These are phyloP conservation scores for Ectropis crepuscularia DNA, from an alignment of 2,888 invertebrate species.

Conservation along the genomic window DNA sequence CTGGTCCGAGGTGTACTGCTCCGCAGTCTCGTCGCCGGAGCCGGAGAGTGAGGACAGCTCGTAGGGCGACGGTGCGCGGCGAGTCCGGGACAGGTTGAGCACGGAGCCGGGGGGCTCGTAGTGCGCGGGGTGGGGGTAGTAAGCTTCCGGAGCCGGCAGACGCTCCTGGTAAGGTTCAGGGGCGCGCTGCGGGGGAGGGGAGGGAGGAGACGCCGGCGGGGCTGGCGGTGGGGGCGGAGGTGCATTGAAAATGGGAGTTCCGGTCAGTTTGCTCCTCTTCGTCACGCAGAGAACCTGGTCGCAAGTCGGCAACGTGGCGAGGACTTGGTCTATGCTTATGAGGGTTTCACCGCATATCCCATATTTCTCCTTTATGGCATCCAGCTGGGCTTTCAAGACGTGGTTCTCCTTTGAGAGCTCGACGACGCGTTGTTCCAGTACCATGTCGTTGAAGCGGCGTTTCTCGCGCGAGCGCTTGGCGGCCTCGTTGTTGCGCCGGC, in stretches of 20 bases:
- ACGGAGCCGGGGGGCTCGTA: slow-evolving; percentile 87
- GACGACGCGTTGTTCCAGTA: slow-evolving; percentile 96
- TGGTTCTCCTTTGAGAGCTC: slow-evolving; percentile 98
- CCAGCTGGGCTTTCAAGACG: slow-evolving; percentile 95
- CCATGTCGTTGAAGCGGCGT: slow-evolving; percentile 98
- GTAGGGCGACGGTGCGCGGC: slow-evolving; percentile 90
- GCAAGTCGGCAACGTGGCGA: slow-evolving; percentile 92
- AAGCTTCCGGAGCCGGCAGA: slow-evolving; percentile 76
- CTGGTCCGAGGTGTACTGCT: slow-evolving; percentile 67
- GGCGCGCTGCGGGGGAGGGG: slow-evolving; percentile 84
- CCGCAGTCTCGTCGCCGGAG: slow-evolving; percentile 81
- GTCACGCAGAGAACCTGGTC: slow-evolving; percentile 94
- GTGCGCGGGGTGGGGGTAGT: slow-evolving; percentile 83
- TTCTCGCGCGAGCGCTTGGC: slow-evolving; percentile 98
- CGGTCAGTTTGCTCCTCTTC: slow-evolving; percentile 86
- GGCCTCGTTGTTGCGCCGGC: slow-evolving; percentile 98
- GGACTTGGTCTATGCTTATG: slow-evolving; percentile 94
- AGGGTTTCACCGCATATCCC: slow-evolving; percentile 94
- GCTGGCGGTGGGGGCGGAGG: slow-evolving; percentile 81
- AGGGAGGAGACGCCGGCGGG: slow-evolving; percentile 78
- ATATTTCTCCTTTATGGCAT: slow-evolving; percentile 96
- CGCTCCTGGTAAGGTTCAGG: slow-evolving; percentile 79
- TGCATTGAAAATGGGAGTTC: slow-evolving; percentile 81
- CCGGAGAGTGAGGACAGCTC: slow-evolving; percentile 91
- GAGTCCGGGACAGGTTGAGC: slow-evolving; percentile 88